Evolutionary conservation across 1,140 invertebrate species (phyloP).

Genomic region (Aphelenchoides fujianensis): DNA sequence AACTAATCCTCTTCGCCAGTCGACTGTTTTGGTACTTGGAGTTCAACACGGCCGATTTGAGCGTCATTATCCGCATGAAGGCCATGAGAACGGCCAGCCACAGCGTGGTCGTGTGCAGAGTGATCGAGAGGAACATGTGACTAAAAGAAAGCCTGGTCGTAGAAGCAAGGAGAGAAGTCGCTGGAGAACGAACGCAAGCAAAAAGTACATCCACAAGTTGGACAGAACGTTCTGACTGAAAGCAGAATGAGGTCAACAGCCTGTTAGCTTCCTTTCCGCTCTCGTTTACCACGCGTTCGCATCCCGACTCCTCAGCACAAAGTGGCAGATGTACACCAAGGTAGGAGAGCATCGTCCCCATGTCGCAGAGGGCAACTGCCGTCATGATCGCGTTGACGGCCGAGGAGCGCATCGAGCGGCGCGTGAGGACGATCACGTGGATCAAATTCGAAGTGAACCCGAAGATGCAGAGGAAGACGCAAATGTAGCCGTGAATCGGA

Average conservation of each 20-base stretch:
- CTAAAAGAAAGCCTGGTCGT: no score
- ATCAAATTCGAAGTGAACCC: conserved; percentile 56
- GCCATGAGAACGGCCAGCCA: conserved; percentile 60
- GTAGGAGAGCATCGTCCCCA: conserved; percentile 57
- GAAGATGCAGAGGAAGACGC: conserved; percentile 52
- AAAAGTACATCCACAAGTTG: conserved; percentile 51
- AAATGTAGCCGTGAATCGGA: conserved; percentile 45
- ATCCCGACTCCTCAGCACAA: conserved; percentile 39
- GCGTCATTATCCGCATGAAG: conserved; percentile 56
- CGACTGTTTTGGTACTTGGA: conserved; percentile 45
- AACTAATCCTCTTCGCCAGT: conserved; percentile 42
- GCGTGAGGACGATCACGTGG: conserved; percentile 55
- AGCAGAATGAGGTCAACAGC: neutral
- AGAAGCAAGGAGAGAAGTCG: no score
- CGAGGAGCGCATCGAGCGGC: conserved; percentile 42
- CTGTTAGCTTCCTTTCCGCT: neutral
- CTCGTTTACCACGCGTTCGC: conserved; percentile 33
- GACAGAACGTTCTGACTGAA: conserved; percentile 44
- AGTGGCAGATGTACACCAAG: conserved; percentile 59
- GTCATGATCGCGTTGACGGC: conserved; percentile 57
- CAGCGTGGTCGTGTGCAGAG: conserved; percentile 56
- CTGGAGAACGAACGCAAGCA: no score
- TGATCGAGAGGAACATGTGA: conserved; percentile 56
- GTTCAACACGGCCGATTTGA: conserved; percentile 39
- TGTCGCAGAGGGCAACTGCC: conserved; percentile 57